phyloP scores from a whole-genome alignment of 2,113 vertebrate genomes.

The Irena cyanogastra region DNA sequence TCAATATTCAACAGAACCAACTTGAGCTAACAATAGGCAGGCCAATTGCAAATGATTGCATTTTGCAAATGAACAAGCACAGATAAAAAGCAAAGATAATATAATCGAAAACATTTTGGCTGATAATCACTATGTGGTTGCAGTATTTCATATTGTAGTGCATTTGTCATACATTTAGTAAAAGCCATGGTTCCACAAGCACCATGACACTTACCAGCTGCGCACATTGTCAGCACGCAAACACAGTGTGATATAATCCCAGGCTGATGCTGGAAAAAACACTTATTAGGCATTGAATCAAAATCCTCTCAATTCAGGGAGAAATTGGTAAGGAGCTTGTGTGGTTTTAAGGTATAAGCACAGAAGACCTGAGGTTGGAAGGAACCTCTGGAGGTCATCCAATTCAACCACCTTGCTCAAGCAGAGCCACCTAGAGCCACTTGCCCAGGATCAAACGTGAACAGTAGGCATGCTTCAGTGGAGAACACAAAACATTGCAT shows the following conservation, averaged over 20 bases:
- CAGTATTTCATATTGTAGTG: not conserved
- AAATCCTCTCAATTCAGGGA: not conserved
- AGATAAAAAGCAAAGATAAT: slow-evolving; percentile 24
- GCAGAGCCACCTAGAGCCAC: not conserved
- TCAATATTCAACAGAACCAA: slow-evolving; percentile 8
- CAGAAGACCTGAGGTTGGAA: not conserved
- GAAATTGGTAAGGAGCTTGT: not conserved
- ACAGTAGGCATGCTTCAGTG: not conserved
- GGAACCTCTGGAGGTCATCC: not conserved
- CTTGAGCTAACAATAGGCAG: not conserved
- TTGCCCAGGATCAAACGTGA: not conserved
- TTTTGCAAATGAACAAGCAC: slow-evolving; percentile 21
- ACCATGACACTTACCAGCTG: not conserved
- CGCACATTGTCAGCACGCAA: not conserved
- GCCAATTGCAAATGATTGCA: not conserved
- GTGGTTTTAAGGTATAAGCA: not conserved
- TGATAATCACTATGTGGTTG: not conserved
- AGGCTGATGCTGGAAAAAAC: not conserved
- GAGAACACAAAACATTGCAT: not conserved
- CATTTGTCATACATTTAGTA: not conserved
- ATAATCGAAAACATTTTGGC: not conserved
- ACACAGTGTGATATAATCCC: not conserved
- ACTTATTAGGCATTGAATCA: not conserved
- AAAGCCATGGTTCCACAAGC: not conserved
- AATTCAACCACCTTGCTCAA: not conserved